Percentiles rank a stretch among this genome's conserved stretches.
These are phyloP conservation scores for Trididemnum clinides DNA, from an alignment of 23 tunicate genomes.

Conservation along the genomic window DNA sequence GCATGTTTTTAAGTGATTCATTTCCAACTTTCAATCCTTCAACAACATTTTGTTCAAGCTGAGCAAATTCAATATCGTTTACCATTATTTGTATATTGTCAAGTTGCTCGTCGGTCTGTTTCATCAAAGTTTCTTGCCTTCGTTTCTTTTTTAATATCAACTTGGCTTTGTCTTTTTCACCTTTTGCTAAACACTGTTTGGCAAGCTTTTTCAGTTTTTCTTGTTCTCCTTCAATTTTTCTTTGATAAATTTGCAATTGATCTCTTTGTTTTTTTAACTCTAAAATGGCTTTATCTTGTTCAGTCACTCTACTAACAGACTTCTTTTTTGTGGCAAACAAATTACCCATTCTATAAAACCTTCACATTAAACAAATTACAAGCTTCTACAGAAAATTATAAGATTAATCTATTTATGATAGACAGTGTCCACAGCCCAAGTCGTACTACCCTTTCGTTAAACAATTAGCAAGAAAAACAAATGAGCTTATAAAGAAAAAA, in stretches of 20 bases:
- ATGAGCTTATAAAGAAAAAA: no score
- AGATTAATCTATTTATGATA: no score
- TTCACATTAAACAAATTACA: no score
- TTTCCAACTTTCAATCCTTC: conserved; percentile 90
- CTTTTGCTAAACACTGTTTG: conserved; percentile 62
- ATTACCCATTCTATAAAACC: conserved; percentile 90
- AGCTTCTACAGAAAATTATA: no score
- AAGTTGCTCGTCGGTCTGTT: conserved; percentile 83
- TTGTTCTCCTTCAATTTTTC: conserved; percentile 86
- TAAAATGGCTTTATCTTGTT: conserved; percentile 86
- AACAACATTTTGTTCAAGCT: conserved; percentile 76
- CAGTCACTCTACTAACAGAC: conserved; percentile 77
- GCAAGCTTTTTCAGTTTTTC: conserved; percentile 70
- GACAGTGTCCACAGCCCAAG: no score
- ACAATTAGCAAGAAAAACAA: no score
- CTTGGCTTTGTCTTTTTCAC: conserved; percentile 81
- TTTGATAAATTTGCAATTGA: conserved; percentile 67
- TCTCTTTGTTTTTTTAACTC: conserved; percentile 93
- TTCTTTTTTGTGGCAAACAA: conserved; percentile 81
- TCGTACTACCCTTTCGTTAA: no score
- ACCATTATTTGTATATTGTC: conserved; percentile 83
- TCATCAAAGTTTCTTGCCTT: conserved; percentile 75
- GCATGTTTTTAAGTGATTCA: conserved; percentile 84
- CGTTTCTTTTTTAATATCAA: conserved; percentile 78
- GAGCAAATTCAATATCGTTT: conserved; percentile 92